A percentile compares a stretch with the other conserved stretches of the same genome.
Evolutionary conservation across 2,113 vertebrate genomes (phyloP).

Genomic region (Rhabdornis inornatus): DNA sequence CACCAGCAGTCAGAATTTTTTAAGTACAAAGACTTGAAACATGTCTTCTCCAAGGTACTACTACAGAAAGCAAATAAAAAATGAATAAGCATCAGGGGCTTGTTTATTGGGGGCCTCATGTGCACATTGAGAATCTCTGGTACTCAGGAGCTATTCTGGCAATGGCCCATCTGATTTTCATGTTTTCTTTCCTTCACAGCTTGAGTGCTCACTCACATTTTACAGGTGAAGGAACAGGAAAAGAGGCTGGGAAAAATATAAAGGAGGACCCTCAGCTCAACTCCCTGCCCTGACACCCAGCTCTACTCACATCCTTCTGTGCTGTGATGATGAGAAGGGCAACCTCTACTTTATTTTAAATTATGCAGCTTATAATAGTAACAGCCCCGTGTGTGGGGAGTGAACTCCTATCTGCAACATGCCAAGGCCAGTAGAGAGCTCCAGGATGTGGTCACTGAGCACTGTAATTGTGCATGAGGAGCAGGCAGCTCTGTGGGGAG

Average conservation of each 20-base stretch:
- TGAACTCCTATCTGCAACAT: rapidly evolving
- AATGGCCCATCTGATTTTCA: neutral
- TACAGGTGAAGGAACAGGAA: neutral
- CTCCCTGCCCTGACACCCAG: neutral
- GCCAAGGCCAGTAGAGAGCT: neutral
- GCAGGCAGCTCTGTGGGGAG: neutral
- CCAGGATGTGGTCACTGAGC: neutral
- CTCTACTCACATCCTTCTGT: neutral
- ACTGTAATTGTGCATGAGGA: rapidly evolving
- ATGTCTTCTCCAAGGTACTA: neutral
- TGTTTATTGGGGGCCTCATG: neutral
- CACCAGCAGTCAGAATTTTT: neutral
- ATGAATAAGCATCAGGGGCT: neutral
- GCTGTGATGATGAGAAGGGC: neutral
- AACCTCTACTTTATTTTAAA: neutral
- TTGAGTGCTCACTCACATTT: neutral
- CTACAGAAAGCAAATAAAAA: neutral
- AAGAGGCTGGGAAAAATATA: neutral
- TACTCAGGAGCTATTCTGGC: neutral
- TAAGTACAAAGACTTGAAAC: neutral
- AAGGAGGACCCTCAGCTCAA: neutral
- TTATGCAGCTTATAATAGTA: neutral
- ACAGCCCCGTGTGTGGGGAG: neutral
- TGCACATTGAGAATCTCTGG: neutral
- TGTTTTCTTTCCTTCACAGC: neutral